These are phyloP conservation scores for Yponomeuta plumbellus DNA, from an alignment of 2,888 invertebrate species.

Conservation along the genomic window DNA sequence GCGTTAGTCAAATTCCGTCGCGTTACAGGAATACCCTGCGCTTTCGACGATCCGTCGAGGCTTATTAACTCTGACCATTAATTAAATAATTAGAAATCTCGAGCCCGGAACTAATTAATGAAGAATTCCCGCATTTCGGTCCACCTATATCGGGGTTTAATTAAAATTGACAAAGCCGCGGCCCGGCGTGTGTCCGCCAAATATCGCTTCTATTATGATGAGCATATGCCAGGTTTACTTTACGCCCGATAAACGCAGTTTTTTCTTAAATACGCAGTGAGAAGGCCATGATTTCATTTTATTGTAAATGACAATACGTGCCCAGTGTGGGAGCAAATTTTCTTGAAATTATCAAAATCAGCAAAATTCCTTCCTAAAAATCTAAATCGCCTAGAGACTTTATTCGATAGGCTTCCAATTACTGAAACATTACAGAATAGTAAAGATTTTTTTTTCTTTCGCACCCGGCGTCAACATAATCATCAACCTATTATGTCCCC, in stretches of 20 bases:
- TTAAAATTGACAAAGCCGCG: constrained; percentile 75
- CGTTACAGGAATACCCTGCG: constrained; percentile 58
- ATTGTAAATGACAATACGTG: too few relatives aligned
- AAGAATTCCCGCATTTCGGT: constrained; percentile 75
- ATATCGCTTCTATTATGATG: constrained; percentile 54
- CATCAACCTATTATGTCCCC: too few relatives aligned
- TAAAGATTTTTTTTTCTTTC: too few relatives aligned
- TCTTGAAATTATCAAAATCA: too few relatives aligned
- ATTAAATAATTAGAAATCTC: constrained; percentile 77
- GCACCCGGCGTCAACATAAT: too few relatives aligned
- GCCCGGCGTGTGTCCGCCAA: constrained; percentile 60
- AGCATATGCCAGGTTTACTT: not conserved
- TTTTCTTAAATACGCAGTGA: too few relatives aligned
- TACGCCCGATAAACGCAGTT: not conserved
- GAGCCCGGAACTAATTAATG: constrained; percentile 67
- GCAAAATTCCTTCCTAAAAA: too few relatives aligned
- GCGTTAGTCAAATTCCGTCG: constrained; percentile 38
- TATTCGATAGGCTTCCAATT: too few relatives aligned
- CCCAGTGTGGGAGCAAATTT: too few relatives aligned
- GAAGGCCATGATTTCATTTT: too few relatives aligned
- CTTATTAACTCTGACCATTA: constrained; percentile 69
- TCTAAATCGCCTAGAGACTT: too few relatives aligned
- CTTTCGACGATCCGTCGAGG: constrained; percentile 33
- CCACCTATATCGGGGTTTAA: constrained; percentile 72
- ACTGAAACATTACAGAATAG: too few relatives aligned